phyloP scores from a whole-genome alignment of 2,888 invertebrate species.

The Chrysina gloriosa region DNA sequence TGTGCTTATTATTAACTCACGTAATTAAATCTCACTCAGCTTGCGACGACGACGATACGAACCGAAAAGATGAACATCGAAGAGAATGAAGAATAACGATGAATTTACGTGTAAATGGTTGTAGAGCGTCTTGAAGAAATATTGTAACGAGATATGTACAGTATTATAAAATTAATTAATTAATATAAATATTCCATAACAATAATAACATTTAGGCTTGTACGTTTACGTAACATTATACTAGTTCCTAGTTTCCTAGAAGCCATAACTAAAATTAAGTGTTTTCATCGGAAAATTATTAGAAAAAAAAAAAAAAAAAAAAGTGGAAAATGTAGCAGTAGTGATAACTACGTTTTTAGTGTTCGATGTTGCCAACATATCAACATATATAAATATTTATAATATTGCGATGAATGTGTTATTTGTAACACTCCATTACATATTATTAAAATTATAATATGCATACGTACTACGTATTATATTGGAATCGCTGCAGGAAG shows the following conservation, averaged over 20 bases:
- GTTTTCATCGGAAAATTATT: constrained; percentile 50
- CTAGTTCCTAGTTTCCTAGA: constrained; percentile 61
- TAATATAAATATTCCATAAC: constrained; percentile 55
- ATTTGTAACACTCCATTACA: constrained; percentile 34
- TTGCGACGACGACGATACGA: too few relatives aligned
- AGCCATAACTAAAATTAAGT: constrained; percentile 58
- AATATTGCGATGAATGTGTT: constrained; percentile 42
- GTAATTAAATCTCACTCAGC: too few relatives aligned
- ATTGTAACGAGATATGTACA: constrained; percentile 56
- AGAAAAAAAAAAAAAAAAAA: constrained; percentile 21
- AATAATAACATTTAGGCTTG: constrained; percentile 50
- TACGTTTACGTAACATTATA: constrained; percentile 54
- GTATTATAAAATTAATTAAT: constrained; percentile 59
- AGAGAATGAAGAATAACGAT: constrained; percentile 13
- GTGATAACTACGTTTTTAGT: constrained; percentile 50
- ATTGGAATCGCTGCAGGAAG: constrained; percentile 23
- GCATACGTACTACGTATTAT: neutral
- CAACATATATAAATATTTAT: constrained; percentile 49
- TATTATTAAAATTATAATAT: neutral
- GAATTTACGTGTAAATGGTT: constrained; percentile 32
- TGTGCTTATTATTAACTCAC: neutral
- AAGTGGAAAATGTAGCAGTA: constrained; percentile 39
- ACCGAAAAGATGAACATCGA: too few relatives aligned
- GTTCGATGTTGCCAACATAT: constrained; percentile 64
- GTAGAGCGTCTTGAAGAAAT: constrained; percentile 43